Percentiles rank a stretch among this genome's conserved stretches.
phyloP scores from a whole-genome alignment of 2,797 vertebrate genomes.

The Sphenopsis melanotis region DNA sequence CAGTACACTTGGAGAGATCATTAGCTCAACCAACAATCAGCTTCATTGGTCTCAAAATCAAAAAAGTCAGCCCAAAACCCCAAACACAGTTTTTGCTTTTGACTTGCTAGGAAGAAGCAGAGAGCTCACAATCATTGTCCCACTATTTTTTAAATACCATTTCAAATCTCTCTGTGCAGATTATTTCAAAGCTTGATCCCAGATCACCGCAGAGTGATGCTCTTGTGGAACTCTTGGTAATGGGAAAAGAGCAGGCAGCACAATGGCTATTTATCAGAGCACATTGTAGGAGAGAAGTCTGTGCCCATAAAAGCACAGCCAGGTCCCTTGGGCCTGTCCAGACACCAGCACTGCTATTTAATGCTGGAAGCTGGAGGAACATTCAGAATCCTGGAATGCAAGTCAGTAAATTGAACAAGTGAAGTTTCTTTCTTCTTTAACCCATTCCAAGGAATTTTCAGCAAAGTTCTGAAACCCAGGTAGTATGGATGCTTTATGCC shows the following conservation, averaged over 20 bases:
- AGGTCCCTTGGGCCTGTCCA: conserved; percentile 14
- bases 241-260: conserved; percentile 15
- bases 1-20: neutral
- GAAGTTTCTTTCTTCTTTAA: conserved; percentile 12
- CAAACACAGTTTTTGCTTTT: neutral
- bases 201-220: neutral
- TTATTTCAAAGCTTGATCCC: conserved; percentile 40
- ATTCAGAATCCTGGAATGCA: conserved; percentile 9
- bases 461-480: neutral
- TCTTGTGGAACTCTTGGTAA: conserved; percentile 19
- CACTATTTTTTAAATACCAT: conserved; percentile 24
- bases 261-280: conserved; percentile 37
- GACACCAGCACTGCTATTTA: conserved; percentile 28
- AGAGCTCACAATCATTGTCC: neutral
- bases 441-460: neutral
- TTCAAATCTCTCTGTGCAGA: conserved; percentile 20
- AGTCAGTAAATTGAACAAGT: conserved; percentile 38
- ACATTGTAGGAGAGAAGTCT: conserved; percentile 15
- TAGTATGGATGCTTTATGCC: neutral
- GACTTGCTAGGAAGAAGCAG: neutral
- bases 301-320: conserved; percentile 56
- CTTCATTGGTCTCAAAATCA: neutral
- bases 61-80: conserved; percentile 5
- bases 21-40: neutral
- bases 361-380: conserved; percentile 7